A percentile compares a stretch with the other conserved stretches of the same genome.
phyloP scores from a whole-genome alignment of 1,140 invertebrate species.

The Diuraphis noxia region DNA sequence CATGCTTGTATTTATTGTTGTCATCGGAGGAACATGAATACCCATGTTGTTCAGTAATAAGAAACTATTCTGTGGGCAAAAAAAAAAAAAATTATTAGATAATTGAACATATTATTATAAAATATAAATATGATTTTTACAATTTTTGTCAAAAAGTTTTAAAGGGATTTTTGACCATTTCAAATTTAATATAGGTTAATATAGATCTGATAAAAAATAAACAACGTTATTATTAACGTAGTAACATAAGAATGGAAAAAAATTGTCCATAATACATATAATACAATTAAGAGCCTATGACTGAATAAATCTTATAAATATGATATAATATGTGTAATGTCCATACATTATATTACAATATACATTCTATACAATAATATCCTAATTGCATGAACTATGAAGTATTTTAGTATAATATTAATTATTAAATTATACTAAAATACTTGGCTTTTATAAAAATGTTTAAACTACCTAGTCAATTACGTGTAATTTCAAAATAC shows the following conservation, averaged over 20 bases:
- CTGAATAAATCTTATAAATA: not conserved
- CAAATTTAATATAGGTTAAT: not conserved
- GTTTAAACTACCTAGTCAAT: no score
- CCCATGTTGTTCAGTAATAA: conserved; percentile 46
- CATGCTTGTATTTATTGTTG: not conserved
- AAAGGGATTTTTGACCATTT: not conserved
- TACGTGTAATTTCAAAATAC: no score
- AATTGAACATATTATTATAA: not conserved
- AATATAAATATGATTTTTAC: not conserved
- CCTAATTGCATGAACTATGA: no score
- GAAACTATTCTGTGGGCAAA: conserved; percentile 35
- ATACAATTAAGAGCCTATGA: no score
- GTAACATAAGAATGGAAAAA: not conserved
- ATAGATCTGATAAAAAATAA: not conserved
- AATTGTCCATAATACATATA: not conserved
- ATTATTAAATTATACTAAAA: no score
- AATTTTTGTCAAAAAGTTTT: not conserved
- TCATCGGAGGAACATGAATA: conserved; percentile 25
- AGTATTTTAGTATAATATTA: no score
- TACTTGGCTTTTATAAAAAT: no score
- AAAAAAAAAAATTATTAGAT: conserved; percentile 17
- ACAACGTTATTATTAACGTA: not conserved
- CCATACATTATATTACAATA: not conserved
- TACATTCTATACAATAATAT: not conserved
- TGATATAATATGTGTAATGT: not conserved